phyloP scores from a whole-genome alignment of 2,888 invertebrate species.

The Tryphoninae sp. region DNA sequence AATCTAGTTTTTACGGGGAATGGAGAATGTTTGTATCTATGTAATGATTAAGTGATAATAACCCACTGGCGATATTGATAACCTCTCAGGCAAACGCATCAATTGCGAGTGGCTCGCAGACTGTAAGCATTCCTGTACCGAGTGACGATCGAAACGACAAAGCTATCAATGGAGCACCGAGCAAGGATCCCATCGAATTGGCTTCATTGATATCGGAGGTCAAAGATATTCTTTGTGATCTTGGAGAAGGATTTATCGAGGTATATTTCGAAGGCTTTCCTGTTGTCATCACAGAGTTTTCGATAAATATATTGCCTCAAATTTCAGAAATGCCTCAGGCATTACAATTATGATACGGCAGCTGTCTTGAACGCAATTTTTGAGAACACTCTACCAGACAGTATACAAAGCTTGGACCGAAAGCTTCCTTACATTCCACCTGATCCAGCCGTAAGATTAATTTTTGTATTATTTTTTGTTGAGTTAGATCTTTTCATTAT shows the following conservation, averaged over 20 bases:
- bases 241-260: conserved; percentile 88
- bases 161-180: conserved; percentile 26
- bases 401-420: conserved; percentile 81
- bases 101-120: conserved; percentile 66
- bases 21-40: too few relatives aligned
- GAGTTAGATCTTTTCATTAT: conserved; percentile 28
- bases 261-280: conserved; percentile 74
- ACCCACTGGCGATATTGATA: neutral
- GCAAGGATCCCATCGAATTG: conserved; percentile 75
- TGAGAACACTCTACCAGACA: conserved; percentile 87
- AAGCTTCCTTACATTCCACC: conserved; percentile 85
- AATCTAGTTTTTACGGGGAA: neutral
- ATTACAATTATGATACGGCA: conserved; percentile 89
- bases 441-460: conserved; percentile 82
- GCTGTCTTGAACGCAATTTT: conserved; percentile 92
- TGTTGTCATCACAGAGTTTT: neutral
- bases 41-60: too few relatives aligned
- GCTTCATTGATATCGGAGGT: conserved; percentile 84
- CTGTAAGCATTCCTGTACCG: conserved; percentile 11
- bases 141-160: conserved; percentile 18
- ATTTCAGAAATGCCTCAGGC: conserved; percentile 88
- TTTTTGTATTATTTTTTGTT: conserved; percentile 13
- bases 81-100: conserved; percentile 58
- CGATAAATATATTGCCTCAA: neutral
- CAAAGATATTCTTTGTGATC: conserved; percentile 90